Evolutionary conservation across 2,113 vertebrate species (phyloP).

Genomic region (Perccottus glenii): DNA sequence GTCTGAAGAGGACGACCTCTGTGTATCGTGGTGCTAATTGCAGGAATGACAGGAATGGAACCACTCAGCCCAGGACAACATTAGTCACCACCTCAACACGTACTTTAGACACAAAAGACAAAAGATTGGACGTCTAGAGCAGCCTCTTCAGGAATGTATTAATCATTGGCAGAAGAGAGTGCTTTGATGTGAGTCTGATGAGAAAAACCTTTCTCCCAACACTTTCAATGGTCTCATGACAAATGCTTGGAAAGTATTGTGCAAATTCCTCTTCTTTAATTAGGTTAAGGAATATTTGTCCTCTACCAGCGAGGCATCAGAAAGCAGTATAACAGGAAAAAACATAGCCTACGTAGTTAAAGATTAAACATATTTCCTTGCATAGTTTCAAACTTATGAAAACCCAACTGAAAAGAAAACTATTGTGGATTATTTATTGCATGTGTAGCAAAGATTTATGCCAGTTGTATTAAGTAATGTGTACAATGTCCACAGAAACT

Average conservation of each 20-base stretch:
- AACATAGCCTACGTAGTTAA: no score
- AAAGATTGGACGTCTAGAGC: background rate
- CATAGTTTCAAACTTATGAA: no score
- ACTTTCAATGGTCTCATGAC: background rate
- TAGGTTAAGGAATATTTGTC: no score
- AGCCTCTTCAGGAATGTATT: background rate
- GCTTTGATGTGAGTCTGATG: slow-evolving; percentile 7
- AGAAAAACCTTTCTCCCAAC: background rate
- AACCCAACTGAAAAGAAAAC: no score
- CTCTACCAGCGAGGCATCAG: no score
- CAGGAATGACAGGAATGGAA: slow-evolving; percentile 72
- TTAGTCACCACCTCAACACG: slow-evolving; percentile 4
- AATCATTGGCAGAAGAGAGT: background rate
- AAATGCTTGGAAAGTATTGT: background rate
- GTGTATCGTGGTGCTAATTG: slow-evolving; percentile 61
- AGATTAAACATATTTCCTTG: no score
- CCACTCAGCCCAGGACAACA: background rate
- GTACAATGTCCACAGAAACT: no score
- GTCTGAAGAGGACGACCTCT: slow-evolving; percentile 23
- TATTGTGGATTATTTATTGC: no score
- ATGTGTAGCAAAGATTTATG: no score
- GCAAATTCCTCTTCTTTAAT: background rate
- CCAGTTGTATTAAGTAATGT: no score
- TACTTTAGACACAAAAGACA: background rate
- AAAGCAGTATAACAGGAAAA: no score